Base-by-base conservation (phyloP, 37 sponge, comb jelly and placozoan species). In the Cliona cf. orientalis region DNA sequence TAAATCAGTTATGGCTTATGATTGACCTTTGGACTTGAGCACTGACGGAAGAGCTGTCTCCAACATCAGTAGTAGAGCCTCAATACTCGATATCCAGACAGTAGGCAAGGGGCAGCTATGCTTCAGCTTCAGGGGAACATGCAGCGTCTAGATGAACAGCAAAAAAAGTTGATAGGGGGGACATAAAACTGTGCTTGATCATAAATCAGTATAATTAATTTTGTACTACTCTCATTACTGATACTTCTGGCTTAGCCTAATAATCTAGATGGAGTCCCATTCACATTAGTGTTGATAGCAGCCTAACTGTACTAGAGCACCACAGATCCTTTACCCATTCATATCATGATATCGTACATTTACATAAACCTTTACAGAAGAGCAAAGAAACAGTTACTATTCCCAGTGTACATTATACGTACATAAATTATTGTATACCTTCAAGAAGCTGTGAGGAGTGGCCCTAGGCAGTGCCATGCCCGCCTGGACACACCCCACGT, bases 21-120 rank as follows among this genome's bases (percentile, higher is more conserved):
- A 49, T 53, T 35, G 29, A 80, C 89, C 61, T 75, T 62, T 49
- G 14, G 55, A 25, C 42, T 58, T 65, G 39, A 71, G 60, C 5
- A 53, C 58, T 0, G 12, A 22, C 19, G 86, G 74, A 0, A 92
- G 81, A 22, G 76, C 61, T 7, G 53, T 71, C 14, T 80, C 55
- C 60, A 90, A 37, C 21, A 90, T 41, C 6, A 43, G 58, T 22
- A 86, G 71, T 23, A 90, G 55, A 0, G 45, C 71, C 42, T 90
- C 71, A 58, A 90, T 32, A 46, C 75, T 57, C 53, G 75, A 58
- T 23, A 66, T 28, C 90, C 92, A 95, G 29, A 92, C 63, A 34
- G 32, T 21, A 9, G 85, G 75, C 5, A 65, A 42, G 5, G 72
- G 42, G 56, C 92, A 88, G 29, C 40, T 22, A 68, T 92, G 80